phyloP scores from a whole-genome alignment of 1,140 invertebrate genomes.

The Globodera rostochiensis region DNA sequence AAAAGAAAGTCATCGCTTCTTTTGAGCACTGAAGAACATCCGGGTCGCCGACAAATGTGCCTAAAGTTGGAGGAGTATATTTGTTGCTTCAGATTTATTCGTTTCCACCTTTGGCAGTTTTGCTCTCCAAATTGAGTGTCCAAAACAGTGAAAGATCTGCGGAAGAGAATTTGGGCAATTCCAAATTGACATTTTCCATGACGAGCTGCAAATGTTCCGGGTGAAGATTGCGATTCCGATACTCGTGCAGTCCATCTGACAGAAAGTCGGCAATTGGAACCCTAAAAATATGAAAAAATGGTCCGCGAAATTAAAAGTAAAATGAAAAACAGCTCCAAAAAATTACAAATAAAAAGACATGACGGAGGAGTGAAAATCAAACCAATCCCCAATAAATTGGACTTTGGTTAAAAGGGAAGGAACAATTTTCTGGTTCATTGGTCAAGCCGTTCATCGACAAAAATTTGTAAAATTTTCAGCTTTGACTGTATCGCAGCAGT shows the following conservation, averaged over 20 bases:
- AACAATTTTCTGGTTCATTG: too few relatives aligned
- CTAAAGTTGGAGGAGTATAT: slow-evolving; percentile 28
- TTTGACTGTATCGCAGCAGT: too few relatives aligned
- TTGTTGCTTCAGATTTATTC: background rate
- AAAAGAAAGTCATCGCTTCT: slow-evolving; percentile 46
- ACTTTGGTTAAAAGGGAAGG: too few relatives aligned
- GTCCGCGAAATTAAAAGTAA: background rate
- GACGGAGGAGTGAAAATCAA: background rate
- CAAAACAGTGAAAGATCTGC: slow-evolving; percentile 29
- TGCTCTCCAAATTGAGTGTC: slow-evolving; percentile 38
- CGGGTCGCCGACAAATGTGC: slow-evolving; percentile 45
- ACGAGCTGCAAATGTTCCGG: slow-evolving; percentile 36
- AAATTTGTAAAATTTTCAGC: too few relatives aligned
- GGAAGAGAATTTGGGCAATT: slow-evolving; percentile 46
- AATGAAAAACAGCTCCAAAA: background rate
- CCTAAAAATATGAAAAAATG: slow-evolving; percentile 24
- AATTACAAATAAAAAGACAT: background rate
- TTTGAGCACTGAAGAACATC: slow-evolving; percentile 30
- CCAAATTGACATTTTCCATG: slow-evolving; percentile 30
- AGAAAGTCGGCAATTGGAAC: slow-evolving; percentile 45
- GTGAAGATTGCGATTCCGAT: slow-evolving; percentile 26
- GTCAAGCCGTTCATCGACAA: too few relatives aligned
- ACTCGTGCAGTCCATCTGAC: background rate
- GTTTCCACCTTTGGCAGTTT: slow-evolving; percentile 35
- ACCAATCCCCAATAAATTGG: background rate